Percentiles rank a stretch among this genome's conserved stretches.
Conservation (phyloP, 2,888 invertebrate genomes). For the Drosophila testacea region DNA sequence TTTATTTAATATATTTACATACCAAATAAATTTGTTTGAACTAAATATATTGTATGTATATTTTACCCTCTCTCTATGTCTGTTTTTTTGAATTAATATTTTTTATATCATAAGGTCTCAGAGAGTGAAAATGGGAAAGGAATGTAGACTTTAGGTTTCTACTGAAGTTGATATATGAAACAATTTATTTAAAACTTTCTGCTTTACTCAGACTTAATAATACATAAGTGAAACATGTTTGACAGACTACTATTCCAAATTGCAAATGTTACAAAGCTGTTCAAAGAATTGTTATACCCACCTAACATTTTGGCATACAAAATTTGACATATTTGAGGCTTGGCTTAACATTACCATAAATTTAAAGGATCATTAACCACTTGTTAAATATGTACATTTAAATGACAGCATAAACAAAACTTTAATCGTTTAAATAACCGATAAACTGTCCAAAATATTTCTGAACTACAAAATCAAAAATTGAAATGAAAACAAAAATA, state of each 20-base stretch:
- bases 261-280: background rate
- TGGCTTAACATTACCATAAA: constrained; percentile 43
- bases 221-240: background rate
- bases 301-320: background rate
- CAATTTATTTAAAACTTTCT: background rate
- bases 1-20: no score
- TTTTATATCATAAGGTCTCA: no score
- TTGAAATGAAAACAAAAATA: background rate
- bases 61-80: no score
- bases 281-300: background rate
- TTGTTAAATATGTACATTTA: constrained; percentile 59
- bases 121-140: no score
- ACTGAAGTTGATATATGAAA: background rate
- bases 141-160: no score
- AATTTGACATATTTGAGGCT: constrained; percentile 30
- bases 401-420: constrained; percentile 47
- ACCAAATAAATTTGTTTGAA: no score
- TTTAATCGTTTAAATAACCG: constrained; percentile 43
- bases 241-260: background rate
- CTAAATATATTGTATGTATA: no score
- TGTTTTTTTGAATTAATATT: no score
- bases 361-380: constrained; percentile 49
- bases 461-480: constrained; percentile 2
- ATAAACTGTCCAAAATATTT: constrained; percentile 38
- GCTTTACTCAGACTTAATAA: background rate